Evolutionary conservation across 1,140 invertebrate species (phyloP), one percentile per base, ranked within the genome.

Genomic region (Philotrypesis tridentata): DNA sequence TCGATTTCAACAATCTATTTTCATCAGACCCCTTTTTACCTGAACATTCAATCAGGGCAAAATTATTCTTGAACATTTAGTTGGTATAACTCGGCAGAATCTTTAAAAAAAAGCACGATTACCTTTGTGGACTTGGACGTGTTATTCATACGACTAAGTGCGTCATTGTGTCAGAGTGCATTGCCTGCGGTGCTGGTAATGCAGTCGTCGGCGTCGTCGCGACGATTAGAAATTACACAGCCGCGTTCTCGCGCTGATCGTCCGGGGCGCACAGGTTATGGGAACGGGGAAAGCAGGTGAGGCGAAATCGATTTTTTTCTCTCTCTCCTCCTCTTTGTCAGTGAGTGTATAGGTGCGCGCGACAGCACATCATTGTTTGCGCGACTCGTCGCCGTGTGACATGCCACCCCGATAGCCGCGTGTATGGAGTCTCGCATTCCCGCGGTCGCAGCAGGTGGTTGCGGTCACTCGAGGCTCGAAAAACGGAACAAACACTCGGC

Each of bases 331-430:
- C n/a, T n/a, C n/a, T n/a, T n/a, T n/a, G n/a, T n/a, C n/a, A n/a
- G n/a, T n/a, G n/a, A n/a, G n/a, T 29, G n/a, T 25, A 65, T 12
- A 1, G 1, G 11, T 65, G 61, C 14, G 17, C 27, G 27, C 67
- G n/a, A 48, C 23, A 68, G 68, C 55, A 23, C 71, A 84, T 70
- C 61, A 78, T 81, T 75, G 74, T 81, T 78, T 75, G 48, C 70
- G 72, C 55, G 21, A 11, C 31, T 17, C 33, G 5, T 14, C 29
- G 63, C 25, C 27, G 29, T 31, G 25, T 67, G 63, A 31, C 29
- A 67, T 31, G 17, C 67, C 25, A 43, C 65, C 43, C 76, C n/a
- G 76, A 88, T 88, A 88, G 87, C 84, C 40, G 72, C 61, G 73
- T 7, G 17, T n/a, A 17, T 55, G 6, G 48, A 55, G 17, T 2